These are phyloP conservation scores for Rhyacophila evoluta DNA, from an alignment of 2,888 invertebrate species.

Conservation along the genomic window DNA sequence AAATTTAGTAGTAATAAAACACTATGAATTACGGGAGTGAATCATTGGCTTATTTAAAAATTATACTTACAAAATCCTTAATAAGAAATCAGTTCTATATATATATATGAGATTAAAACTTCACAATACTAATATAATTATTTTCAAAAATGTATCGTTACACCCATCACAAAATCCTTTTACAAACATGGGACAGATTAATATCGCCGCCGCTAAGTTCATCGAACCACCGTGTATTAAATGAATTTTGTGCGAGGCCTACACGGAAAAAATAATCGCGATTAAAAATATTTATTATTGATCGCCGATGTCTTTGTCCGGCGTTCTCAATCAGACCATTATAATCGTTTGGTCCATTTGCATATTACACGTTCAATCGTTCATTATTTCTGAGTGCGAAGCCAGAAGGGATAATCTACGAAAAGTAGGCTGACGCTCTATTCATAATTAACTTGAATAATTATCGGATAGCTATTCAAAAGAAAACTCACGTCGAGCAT, in stretches of 20 bases:
- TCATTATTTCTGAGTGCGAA: neutral
- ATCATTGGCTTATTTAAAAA: too few species aligned
- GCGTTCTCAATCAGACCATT: neutral
- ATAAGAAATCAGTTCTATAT: neutral
- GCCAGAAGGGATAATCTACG: neutral
- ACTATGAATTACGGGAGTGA: too few species aligned
- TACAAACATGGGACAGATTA: neutral
- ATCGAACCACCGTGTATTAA: conserved; percentile 6
- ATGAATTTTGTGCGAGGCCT: neutral
- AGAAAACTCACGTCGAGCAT: too few species aligned
- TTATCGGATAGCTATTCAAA: neutral
- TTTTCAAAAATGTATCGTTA: neutral
- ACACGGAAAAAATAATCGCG: neutral
- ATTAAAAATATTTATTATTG: neutral
- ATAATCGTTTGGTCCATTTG: neutral
- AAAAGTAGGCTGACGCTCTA: neutral
- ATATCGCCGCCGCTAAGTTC: neutral
- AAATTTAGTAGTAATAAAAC: too few species aligned
- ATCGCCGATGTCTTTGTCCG: neutral
- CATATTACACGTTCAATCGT: neutral
- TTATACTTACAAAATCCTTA: neutral
- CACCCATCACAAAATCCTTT: neutral
- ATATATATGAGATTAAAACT: neutral
- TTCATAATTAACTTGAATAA: neutral
- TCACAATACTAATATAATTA: neutral